These are phyloP conservation scores for Trichogramma evanescens DNA, from an alignment of 2,888 invertebrate genomes.

Conservation along the genomic window DNA sequence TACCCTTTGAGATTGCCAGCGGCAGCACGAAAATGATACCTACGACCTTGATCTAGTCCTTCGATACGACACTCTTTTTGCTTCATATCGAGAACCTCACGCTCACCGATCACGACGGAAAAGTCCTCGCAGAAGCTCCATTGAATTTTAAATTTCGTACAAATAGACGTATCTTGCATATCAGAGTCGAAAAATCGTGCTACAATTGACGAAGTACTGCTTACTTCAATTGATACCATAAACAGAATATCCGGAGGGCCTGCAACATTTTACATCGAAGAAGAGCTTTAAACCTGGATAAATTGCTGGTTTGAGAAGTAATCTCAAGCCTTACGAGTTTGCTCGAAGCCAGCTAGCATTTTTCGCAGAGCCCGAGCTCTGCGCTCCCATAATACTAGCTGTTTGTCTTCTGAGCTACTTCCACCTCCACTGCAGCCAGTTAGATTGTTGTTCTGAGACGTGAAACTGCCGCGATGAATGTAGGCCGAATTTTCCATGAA, in stretches of 20 bases:
- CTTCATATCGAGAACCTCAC: conserved; percentile 66
- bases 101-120: conserved; percentile 70
- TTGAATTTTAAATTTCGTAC: conserved; percentile 92
- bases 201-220: conserved; percentile 60
- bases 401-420: conserved; percentile 72
- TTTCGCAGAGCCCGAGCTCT: conserved; percentile 70
- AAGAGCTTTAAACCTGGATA: not conserved
- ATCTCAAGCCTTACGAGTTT: conserved; percentile 55
- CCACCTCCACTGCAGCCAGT: conserved; percentile 63
- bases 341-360: conserved; percentile 82
- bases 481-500: conserved; percentile 35
- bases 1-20: conserved; percentile 91
- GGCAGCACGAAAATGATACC: conserved; percentile 85
- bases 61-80: conserved; percentile 57
- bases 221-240: conserved; percentile 69
- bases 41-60: conserved; percentile 76
- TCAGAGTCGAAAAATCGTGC: conserved; percentile 66
- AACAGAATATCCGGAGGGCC: conserved; percentile 75
- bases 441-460: conserved; percentile 46
- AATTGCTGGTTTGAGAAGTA: not conserved
- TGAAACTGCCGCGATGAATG: conserved; percentile 40
- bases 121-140: conserved; percentile 88
- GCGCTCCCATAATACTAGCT: conserved; percentile 82
- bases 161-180: conserved; percentile 61
- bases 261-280: conserved; percentile 25